phyloP scores from a whole-genome alignment of 2,797 vertebrate genomes.

The Macroramphosus scolopax region DNA sequence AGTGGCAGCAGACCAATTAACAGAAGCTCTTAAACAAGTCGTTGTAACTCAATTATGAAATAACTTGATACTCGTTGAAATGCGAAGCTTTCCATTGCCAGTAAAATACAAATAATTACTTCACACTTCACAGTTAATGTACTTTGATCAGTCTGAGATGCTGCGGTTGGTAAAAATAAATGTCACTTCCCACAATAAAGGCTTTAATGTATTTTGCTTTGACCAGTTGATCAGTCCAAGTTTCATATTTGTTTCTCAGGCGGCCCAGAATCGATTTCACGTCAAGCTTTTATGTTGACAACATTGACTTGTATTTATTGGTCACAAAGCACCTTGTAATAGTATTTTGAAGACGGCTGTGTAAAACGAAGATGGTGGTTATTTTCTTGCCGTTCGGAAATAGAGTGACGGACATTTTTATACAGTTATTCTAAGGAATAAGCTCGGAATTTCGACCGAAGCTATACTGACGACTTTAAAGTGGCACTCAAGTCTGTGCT shows the following conservation, averaged over 20 bases:
- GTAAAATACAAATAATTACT: too few relatives aligned
- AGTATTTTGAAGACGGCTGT: conserved; percentile 8
- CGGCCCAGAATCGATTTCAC: conserved; percentile 22
- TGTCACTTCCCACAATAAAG: too few relatives aligned
- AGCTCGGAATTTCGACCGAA: too few relatives aligned
- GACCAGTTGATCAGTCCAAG: conserved; percentile 8
- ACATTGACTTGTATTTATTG: conserved; percentile 27
- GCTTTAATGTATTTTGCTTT: conserved; percentile 13
- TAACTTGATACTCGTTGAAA: too few relatives aligned
- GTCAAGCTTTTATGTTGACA: conserved; percentile 15
- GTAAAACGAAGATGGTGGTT: conserved; percentile 15
- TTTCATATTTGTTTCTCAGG: conserved; percentile 9
- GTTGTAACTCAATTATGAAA: too few relatives aligned
- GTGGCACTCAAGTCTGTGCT: not conserved
- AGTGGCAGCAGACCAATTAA: too few relatives aligned
- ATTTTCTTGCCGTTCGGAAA: conserved; percentile 4
- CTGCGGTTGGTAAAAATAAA: too few relatives aligned
- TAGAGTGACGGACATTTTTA: not conserved
- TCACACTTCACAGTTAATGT: too few relatives aligned
- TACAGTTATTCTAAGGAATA: not conserved
- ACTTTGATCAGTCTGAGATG: too few relatives aligned
- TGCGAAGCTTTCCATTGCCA: too few relatives aligned
- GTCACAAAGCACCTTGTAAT: conserved; percentile 22
- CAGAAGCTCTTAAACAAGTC: too few relatives aligned
- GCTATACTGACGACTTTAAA: too few relatives aligned